Evolutionary conservation across 2,888 invertebrate genomes (phyloP), one percentile per base, ranked within the genome.

Genomic region (Eristalinus aeneus): DNA sequence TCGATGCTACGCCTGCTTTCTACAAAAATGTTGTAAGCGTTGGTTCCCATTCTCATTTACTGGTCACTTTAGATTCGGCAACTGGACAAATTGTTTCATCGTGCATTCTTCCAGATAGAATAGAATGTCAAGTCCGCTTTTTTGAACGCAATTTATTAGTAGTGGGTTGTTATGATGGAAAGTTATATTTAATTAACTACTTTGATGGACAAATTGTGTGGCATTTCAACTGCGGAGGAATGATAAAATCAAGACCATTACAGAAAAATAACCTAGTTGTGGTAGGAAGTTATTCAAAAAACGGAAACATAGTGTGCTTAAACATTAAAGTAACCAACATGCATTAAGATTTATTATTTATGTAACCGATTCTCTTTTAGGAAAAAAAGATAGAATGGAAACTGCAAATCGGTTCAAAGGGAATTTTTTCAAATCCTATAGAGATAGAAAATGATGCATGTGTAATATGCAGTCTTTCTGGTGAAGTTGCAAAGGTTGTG

Each of bases 91-190:
- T 94, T 63, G 90, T 93, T 68, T 94, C 94, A 12, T 89, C 91
- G 58, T 82, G 95, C 20, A 90, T 90, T 76, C 90, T 97, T 4
- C 94, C 95, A 9, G 95, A 96, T 88, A 94, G 97, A 67, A 94
- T 98, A 34, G 97, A 97, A 92, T 95, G 96, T 0, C 94, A 94
- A 1, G 93, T 94, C 1, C 90, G 93, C 12, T 93, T 94, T 88
- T 90, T 92, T 8, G 88, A 91, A 27, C 1, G 71, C 1, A 56
- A 88, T 2, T 91, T 92, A 88, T 94, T 96, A 0, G 93, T 96
- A 78, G 95, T 97, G 22, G 97, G 97, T 20, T 95, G 97, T 82
- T 96, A 97, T 91, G 95, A 97, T 92, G 95, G 96, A 5, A 93
- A 93, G 12, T 90, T 98, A 1, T 95, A 97, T 88, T 95, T 95